Base-by-base conservation (phyloP, 2,888 invertebrate genomes). In the Drosophila monieri region DNA sequence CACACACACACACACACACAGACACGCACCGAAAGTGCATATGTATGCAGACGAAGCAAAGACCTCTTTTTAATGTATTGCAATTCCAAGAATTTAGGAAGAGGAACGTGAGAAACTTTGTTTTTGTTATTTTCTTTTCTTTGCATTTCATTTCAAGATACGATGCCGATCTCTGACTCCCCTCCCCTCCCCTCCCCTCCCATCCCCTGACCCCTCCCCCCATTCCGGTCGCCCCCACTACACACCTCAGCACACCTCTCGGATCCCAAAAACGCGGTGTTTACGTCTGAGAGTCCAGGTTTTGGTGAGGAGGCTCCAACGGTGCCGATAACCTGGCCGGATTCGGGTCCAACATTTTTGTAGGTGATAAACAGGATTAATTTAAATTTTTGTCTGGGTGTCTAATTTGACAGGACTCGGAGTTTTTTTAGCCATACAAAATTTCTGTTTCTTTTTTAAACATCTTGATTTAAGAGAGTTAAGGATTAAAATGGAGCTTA, bases 11-110 rank as follows among this genome's bases (percentile, higher is more conserved):
- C 49, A 52, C 55, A 67, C 18, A 14, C 49, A 51, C 15, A 57
- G 46, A 62, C 47, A 67, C 66, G 76, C 69, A 76, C 53, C 52
- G 30, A 15, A 44, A 53, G 64, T 64, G 62, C 54, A 65, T 41
- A 46, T 59, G 77, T 69, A 76, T 57, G 73, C 69, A 71, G 66
- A 80, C 83, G 78, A 74, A 84, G 80, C 87, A 88, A 86, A 89
- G 89, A 89, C 89, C 88, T 90, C 89, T 90, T 90, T 90, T 90
- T 90, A 90, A 90, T 90, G 90, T 90, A 90, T 89, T 90, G 90
- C 90, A 89, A 90, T 90, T 90, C 90, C 90, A 90, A 89, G 90
- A 90, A 90, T 90, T 90, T 90, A 85, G 90, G 89, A 90, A 90
- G 85, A 90, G 88, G 90, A 90, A 90, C 90, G 90, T 90, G 90